Evolutionary conservation across 2,797 vertebrate genomes (phyloP).

Genomic region (Pseudotriccus pelzelni): DNA sequence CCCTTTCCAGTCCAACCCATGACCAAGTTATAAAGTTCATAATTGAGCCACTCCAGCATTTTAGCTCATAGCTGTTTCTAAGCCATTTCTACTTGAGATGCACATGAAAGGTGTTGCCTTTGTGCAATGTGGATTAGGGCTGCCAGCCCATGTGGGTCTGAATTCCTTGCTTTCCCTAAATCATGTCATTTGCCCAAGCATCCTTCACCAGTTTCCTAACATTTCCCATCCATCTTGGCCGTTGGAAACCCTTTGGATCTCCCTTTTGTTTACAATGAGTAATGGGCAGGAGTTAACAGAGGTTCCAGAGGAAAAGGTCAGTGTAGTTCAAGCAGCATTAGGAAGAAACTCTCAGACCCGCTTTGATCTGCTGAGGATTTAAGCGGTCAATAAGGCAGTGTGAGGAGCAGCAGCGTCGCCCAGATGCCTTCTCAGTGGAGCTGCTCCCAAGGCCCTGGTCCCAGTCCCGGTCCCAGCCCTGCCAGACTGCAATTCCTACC

Average conservation of each 20-base stretch:
- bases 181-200: conserved; percentile 46
- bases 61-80: background rate
- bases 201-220: conserved; percentile 63
- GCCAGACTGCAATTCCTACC: conserved; percentile 1
- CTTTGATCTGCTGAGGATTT: conserved; percentile 61
- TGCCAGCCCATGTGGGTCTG: background rate
- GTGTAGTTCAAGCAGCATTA: conserved; percentile 64
- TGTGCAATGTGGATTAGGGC: background rate
- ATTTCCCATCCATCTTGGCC: conserved; percentile 54
- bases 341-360: conserved; percentile 47
- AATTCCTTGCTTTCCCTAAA: conserved; percentile 57
- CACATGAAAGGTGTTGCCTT: background rate
- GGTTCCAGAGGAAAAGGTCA: conserved; percentile 69
- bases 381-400: conserved; percentile 39
- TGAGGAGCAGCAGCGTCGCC: background rate
- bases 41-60: background rate
- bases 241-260: conserved; percentile 58
- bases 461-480: background rate
- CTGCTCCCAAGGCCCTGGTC: background rate
- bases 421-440: background rate
- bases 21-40: background rate
- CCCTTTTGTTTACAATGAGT: conserved; percentile 69
- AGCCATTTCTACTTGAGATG: fast-evolving
- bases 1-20: background rate
- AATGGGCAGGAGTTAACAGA: conserved; percentile 67